Conservation (phyloP, 2,113 vertebrate genomes). For the Hemiprocne comata region DNA sequence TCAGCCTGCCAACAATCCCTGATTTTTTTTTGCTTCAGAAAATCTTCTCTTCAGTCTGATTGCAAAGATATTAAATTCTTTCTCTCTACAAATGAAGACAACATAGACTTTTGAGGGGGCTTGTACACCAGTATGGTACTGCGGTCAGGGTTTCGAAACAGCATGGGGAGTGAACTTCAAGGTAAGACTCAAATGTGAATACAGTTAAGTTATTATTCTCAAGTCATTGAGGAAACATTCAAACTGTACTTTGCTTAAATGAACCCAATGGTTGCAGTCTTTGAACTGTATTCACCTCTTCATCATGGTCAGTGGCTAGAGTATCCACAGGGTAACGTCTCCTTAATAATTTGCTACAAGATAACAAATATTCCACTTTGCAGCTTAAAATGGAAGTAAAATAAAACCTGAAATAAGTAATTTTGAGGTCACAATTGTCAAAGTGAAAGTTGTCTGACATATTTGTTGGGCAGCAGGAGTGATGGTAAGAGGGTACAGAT, state of each 20-base stretch:
- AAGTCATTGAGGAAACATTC: neutral
- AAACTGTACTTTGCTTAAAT: neutral
- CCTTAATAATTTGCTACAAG: neutral
- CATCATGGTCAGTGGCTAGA: neutral
- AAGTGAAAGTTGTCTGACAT: neutral
- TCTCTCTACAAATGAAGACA: neutral
- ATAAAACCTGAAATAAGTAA: neutral
- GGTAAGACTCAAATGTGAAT: neutral
- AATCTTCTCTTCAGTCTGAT: neutral
- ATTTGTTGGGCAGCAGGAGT: neutral
- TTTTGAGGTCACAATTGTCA: slow-evolving; percentile 10
- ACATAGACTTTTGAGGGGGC: neutral
- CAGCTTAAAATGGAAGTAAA: neutral
- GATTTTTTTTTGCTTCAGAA: neutral
- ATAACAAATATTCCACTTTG: neutral
- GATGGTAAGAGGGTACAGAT: neutral
- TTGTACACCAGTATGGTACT: neutral
- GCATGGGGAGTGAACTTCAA: neutral
- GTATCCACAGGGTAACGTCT: neutral
- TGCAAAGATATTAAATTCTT: neutral
- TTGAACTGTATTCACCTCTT: neutral
- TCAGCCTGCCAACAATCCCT: neutral
- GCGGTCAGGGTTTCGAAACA: neutral
- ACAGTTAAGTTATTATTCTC: neutral
- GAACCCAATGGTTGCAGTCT: neutral